Percentiles rank a stretch among this genome's conserved stretches.
Conservation (phyloP, 2,113 vertebrate genomes). For the Motacilla tschutschensis region DNA sequence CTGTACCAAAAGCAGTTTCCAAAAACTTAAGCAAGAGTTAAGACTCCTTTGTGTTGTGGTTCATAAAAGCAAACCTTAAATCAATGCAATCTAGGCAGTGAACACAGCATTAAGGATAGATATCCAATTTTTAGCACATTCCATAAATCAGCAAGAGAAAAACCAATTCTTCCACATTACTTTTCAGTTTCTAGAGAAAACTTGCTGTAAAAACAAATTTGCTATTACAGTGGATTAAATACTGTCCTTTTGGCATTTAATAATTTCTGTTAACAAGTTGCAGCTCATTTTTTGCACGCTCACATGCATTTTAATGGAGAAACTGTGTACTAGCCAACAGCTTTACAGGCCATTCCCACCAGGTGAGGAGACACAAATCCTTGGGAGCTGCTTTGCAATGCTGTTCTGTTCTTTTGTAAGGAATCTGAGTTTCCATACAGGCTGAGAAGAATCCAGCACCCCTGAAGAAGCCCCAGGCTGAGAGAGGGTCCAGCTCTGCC, state of each 20-base stretch:
- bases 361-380: not conserved
- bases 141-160: not conserved
- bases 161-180: not conserved
- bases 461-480: not conserved
- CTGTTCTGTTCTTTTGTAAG: not conserved
- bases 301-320: not conserved
- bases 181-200: not conserved
- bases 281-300: not conserved
- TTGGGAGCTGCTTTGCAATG: not conserved
- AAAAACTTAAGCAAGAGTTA: not conserved
- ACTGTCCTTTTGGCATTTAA: not conserved
- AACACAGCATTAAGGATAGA: not conserved
- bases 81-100: not conserved
- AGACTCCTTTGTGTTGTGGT: not conserved
- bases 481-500: not conserved
- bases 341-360: not conserved
- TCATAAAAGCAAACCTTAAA: not conserved
- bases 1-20: not conserved
- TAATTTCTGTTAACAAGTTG: not conserved
- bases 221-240: not conserved
- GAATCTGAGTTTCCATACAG: not conserved
- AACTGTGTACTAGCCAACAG: not conserved
- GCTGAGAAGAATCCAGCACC: not conserved
- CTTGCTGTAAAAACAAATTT: not conserved
- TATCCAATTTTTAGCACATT: not conserved